A percentile compares a stretch with the other conserved stretches of the same genome.
phyloP scores from a whole-genome alignment of 2,797 vertebrate species.

The Danio albolineatus region DNA sequence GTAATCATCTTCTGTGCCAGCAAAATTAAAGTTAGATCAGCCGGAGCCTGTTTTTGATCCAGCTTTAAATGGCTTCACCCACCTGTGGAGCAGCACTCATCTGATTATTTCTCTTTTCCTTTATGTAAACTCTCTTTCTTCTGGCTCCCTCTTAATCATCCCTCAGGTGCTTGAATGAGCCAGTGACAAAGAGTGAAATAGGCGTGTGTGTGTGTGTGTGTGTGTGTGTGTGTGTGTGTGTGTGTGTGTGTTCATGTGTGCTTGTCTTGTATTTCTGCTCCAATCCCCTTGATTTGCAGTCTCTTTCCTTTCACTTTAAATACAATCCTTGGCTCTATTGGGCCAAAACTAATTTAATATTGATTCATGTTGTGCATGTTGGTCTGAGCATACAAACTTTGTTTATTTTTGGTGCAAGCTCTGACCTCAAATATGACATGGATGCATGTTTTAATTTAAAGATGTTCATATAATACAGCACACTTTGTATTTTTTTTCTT shows the following conservation, averaged over 20 bases:
- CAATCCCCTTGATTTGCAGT: constrained; percentile 3
- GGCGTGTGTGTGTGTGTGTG: neutral
- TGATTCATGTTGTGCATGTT: neutral
- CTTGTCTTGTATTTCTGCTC: constrained; percentile 13
- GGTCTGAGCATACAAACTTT: neutral
- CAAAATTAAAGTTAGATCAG: constrained; percentile 39
- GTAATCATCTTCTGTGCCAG: constrained; percentile 1
- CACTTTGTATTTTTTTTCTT: neutral
- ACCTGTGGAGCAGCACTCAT: constrained; percentile 19
- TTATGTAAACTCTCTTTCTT: constrained; percentile 27
- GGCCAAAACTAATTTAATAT: constrained; percentile 34
- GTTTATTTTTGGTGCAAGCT: neutral
- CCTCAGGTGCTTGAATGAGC: constrained; percentile 29
- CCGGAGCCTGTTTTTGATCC: constrained; percentile 40
- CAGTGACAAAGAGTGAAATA: constrained; percentile 2
- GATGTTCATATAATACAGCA: neutral
- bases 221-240: neutral
- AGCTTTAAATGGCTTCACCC: constrained; percentile 37
- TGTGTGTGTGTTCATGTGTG: neutral
- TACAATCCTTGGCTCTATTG: constrained; percentile 21
- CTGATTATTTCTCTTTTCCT: constrained; percentile 35
- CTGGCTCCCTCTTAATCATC: constrained; percentile 4
- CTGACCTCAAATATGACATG: neutral
- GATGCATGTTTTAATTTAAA: neutral
- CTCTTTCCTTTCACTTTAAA: constrained; percentile 15